Conservation (phyloP, 1,140 invertebrate species). For the Ips nitidus region DNA sequence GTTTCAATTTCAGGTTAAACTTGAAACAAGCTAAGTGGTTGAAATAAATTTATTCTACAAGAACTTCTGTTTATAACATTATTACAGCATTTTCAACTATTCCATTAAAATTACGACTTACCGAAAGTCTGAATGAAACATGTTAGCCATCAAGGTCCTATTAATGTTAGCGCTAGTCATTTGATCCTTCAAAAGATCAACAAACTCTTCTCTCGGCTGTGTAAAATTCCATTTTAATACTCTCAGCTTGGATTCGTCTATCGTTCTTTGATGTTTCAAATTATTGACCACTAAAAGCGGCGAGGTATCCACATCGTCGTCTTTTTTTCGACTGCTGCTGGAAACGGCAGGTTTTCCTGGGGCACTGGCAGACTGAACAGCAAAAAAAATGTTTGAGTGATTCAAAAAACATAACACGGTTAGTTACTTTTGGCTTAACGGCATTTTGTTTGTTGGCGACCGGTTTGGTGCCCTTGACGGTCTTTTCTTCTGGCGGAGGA, state of each 20-base stretch:
- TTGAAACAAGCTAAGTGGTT: too few relatives aligned
- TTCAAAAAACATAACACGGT: neutral
- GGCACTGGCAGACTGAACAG: conserved; percentile 33
- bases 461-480: conserved; percentile 52
- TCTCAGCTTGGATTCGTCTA: conserved; percentile 91
- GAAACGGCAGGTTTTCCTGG: conserved; percentile 41
- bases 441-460: conserved; percentile 45
- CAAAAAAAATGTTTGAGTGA: neutral
- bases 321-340: conserved; percentile 69
- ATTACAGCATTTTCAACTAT: neutral
- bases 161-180: conserved; percentile 88
- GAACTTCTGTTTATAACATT: neutral
- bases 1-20: neutral
- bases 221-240: conserved; percentile 97
- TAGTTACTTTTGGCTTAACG: conserved; percentile 45
- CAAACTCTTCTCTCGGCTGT: conserved; percentile 89
- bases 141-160: conserved; percentile 80
- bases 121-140: conserved; percentile 94
- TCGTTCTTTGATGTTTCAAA: conserved; percentile 85
- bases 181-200: conserved; percentile 87
- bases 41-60: too few relatives aligned
- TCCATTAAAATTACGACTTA: conserved; percentile 37
- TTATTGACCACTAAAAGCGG: conserved; percentile 82
- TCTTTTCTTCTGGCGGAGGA: conserved; percentile 50
- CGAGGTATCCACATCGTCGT: conserved; percentile 82